Base-by-base conservation (phyloP, 2,113 vertebrate genomes). In the Sigmodon hispidus region DNA sequence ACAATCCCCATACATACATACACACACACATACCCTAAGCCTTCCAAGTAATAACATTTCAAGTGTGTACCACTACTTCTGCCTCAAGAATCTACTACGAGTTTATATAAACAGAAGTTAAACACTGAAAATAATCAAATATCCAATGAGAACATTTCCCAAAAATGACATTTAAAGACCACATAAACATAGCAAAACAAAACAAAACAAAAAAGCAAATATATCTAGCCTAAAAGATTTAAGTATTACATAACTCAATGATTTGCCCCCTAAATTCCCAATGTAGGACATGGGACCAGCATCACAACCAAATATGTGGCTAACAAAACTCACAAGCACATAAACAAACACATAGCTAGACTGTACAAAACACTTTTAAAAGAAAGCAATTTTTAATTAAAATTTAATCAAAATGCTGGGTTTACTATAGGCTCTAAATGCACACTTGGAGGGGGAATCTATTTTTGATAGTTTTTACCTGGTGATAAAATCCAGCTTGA, bases 401-500 rank as follows among this genome's bases (percentile, higher is more conserved):
- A 94, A 90, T 17, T 86, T 26, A 91, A 89, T 72, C 57, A 70
- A 93, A 94, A 90, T 34, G 57, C 8, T 92, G 24, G 67, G 90
- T 43, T 70, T 81, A 94, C 52, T 89, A 29, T 88, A 89, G 31
- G 21, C 19, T 90, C 81, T 9, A 90, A 90, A 73, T 9, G 36
- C 12, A 61, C 45, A 61, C 0, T 31, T 48, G 40, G 40, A 61
- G 52, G 19, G 45, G 79, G 79, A 5, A 16, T 26, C 79, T 61
- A 29, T 85, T 57, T 6, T 29, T n/a, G 61, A 9, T 63, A 21
- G n/a, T 11, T 96, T 98, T 97, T 97, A 99, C 99, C 99, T 99
- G 99, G 98, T 99, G 99, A 98, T 99, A 99, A 98, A 99, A 99
- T 17, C 99, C 99, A 88, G 99, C 99, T 98, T 99, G 99, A 97